Conservation (phyloP, 2,888 invertebrate genomes). For the Pseudococcus longispinus region DNA sequence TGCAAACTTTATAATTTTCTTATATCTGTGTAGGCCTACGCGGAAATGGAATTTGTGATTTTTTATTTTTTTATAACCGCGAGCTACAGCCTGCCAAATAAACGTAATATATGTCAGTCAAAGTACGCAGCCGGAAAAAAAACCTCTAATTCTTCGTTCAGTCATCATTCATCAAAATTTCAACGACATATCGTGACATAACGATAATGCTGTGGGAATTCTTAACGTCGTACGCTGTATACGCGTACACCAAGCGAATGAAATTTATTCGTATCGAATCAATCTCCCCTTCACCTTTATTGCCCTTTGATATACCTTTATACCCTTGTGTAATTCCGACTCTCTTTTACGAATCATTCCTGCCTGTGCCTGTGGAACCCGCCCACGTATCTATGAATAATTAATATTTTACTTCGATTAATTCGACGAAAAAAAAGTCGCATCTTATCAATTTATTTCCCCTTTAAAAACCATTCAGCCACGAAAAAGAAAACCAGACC, state of each 20-base stretch:
- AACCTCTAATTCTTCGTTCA: constrained; percentile 13
- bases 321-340: not conserved
- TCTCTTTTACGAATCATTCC: not conserved
- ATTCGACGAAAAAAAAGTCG: not conserved
- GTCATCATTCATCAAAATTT: constrained; percentile 34
- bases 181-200: constrained; percentile 31
- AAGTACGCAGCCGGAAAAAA: not conserved
- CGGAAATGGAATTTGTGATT: constrained; percentile 4
- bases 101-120: constrained; percentile 6
- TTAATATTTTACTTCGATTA: not conserved
- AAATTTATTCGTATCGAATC: constrained; percentile 6
- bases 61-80: not conserved
- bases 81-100: not conserved
- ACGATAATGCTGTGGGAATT: constrained; percentile 17
- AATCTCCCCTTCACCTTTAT: not conserved
- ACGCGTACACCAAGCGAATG: not conserved
- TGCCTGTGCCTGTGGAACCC: not conserved
- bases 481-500: not conserved
- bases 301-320: not conserved
- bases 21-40: not conserved
- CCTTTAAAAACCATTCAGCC: not conserved
- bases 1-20: constrained; percentile 8
- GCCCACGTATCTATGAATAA: not conserved
- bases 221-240: not conserved
- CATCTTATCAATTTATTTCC: not conserved